Evolutionary conservation across 2,797 vertebrate genomes (phyloP).

Genomic region (Emys orbicularis): DNA sequence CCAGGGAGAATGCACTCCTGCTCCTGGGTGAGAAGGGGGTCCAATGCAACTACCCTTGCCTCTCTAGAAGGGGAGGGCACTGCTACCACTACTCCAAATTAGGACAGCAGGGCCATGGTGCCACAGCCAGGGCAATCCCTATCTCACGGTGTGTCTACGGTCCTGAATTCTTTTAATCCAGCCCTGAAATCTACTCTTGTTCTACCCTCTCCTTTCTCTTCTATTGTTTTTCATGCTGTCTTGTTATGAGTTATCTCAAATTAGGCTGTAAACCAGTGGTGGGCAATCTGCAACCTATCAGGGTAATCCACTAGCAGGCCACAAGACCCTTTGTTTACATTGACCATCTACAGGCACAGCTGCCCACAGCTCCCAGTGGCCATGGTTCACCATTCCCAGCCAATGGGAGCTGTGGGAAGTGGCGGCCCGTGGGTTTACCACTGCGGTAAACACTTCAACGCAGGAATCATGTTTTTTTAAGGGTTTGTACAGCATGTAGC

Average conservation of each 20-base stretch:
- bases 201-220: neutral
- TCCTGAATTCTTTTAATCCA: neutral
- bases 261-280: neutral
- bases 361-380: no score
- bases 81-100: neutral
- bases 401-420: no score
- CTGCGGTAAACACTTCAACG: neutral
- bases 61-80: neutral
- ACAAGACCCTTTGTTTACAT: no score
- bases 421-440: accelerated
- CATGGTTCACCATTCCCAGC: no score
- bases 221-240: neutral
- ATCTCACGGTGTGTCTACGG: neutral
- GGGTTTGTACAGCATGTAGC: neutral
- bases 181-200: neutral
- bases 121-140: neutral
- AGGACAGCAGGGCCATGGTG: neutral
- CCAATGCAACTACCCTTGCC: neutral
- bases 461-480: neutral
- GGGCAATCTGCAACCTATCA: no score
- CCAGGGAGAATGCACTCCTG: neutral
- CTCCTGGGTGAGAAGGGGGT: neutral
- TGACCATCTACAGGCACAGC: no score
- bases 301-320: no score
- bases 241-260: neutral